A percentile compares a stretch with the other conserved stretches of the same genome.
Conservation (phyloP, 2,797 vertebrate genomes). For the Hafferia zeledoni region DNA sequence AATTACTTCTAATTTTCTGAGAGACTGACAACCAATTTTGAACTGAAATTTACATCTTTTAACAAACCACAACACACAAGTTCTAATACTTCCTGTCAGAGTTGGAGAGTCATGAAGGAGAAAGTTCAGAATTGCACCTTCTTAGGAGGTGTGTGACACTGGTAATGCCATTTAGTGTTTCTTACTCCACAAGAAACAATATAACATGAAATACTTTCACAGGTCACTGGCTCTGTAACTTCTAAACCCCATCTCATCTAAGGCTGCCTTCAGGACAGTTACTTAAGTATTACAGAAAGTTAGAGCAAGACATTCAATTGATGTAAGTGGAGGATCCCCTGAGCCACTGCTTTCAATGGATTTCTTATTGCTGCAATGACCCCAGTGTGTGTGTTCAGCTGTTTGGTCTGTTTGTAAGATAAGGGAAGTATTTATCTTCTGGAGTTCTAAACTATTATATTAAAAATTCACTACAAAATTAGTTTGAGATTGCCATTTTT, state of each 20-base stretch:
- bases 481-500: not conserved
- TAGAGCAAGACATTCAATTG: not conserved
- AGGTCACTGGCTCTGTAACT: not conserved
- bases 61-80: not conserved
- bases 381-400: not conserved
- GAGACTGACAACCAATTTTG: constrained; percentile 35
- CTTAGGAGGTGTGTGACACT: not conserved
- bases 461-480: not conserved
- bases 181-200: not conserved
- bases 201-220: not conserved
- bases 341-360: not conserved
- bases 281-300: not conserved
- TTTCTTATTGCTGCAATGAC: not conserved
- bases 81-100: not conserved
- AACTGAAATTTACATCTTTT: constrained; percentile 52
- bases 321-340: not conserved
- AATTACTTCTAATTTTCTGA: constrained; percentile 58
- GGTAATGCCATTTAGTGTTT: not conserved
- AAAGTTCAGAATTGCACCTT: not conserved
- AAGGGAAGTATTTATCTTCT: not conserved
- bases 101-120: not conserved
- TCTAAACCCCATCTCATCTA: not conserved
- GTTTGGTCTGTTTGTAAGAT: not conserved
- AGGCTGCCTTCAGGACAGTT: not conserved
- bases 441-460: not conserved